Evolutionary conservation across 2,113 vertebrate species (phyloP), one percentile per base, ranked within the genome.

Genomic region (Thamnaconus septentrionalis): DNA sequence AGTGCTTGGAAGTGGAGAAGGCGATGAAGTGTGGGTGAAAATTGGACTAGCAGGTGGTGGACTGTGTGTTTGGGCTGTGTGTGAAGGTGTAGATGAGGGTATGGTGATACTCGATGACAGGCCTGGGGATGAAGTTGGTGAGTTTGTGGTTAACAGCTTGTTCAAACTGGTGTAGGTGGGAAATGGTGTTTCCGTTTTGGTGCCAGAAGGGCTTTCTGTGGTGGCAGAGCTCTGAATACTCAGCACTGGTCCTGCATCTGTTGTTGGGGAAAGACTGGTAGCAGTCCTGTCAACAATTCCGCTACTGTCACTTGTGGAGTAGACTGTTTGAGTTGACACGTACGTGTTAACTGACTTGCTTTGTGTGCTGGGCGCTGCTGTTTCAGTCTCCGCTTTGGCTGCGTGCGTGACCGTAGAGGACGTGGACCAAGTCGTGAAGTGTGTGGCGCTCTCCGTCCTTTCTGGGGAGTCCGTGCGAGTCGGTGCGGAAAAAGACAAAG

Each of bases 381-480:
- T 63, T 31, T 49, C 75, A 3, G 42, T 41, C 3, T 66, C 63
- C 4, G 53, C 31, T 47, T 53, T 39, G 39, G 5, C 8, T 0
- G 45, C 42, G 44, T 42, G 63, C 48, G 64, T 60, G 51, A 45
- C 46, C 4, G 41, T 3, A 2, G 60, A 41, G 31, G 46, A 41
- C 7, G 5, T 11, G 56, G 69, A 6, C 7, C 57, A 48, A 59
- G 60, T 9, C 3, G 8, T 7, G n/a, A 47, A 18, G 41, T 46
- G 48, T 8, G 61, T 11, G 45, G 61, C 18, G 5, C 12, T 53
- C 39, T 53, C 56, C 49, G 66, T 52, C 18, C 18, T 81, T 62
- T 47, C 48, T 11, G 47, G 67, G 55, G 67, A n/a, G n/a, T 56
- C 42, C 6, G 70, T 69, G 41, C 53, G 53, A 52, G 41, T 71